phyloP scores from a whole-genome alignment of 2,797 vertebrate genomes.

The Xenops minutus region DNA sequence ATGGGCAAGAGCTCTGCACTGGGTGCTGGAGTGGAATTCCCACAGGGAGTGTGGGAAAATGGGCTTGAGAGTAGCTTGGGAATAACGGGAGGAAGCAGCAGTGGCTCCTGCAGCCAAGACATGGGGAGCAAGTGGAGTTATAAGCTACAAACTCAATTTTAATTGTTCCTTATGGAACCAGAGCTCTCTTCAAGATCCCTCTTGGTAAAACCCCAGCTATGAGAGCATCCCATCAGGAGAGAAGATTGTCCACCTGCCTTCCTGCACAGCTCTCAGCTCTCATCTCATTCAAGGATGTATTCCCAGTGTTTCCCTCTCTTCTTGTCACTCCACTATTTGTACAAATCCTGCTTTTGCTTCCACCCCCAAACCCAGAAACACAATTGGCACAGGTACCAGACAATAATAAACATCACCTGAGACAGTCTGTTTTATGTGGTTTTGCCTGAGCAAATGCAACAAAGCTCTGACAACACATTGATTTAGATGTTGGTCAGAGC shows the following conservation, averaged over 20 bases:
- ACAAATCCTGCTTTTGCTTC: not conserved
- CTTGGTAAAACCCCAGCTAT: not conserved
- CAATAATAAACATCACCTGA: not conserved
- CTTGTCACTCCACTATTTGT: not conserved
- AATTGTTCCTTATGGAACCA: not conserved
- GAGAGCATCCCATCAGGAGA: not conserved
- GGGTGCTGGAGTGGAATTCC: not conserved
- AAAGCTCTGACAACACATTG: not conserved
- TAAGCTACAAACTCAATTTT: not conserved
- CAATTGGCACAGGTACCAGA: not conserved
- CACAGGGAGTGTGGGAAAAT: rapidly evolving
- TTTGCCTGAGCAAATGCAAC: not conserved
- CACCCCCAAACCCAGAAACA: not conserved
- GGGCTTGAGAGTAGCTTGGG: not conserved
- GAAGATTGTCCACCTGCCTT: rapidly evolving
- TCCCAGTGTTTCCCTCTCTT: not conserved
- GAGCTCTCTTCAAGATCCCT: not conserved
- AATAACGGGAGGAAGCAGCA: not conserved
- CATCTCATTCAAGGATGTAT: rapidly evolving
- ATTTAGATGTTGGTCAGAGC: not conserved
- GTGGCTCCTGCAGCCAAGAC: not conserved
- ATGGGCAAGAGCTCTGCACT: not conserved
- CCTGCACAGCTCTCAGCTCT: not conserved
- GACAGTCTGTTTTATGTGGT: not conserved
- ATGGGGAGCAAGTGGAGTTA: not conserved